Evolutionary conservation across 2,797 vertebrate species (phyloP).

Genomic region (Chlorospingus semifuscus): DNA sequence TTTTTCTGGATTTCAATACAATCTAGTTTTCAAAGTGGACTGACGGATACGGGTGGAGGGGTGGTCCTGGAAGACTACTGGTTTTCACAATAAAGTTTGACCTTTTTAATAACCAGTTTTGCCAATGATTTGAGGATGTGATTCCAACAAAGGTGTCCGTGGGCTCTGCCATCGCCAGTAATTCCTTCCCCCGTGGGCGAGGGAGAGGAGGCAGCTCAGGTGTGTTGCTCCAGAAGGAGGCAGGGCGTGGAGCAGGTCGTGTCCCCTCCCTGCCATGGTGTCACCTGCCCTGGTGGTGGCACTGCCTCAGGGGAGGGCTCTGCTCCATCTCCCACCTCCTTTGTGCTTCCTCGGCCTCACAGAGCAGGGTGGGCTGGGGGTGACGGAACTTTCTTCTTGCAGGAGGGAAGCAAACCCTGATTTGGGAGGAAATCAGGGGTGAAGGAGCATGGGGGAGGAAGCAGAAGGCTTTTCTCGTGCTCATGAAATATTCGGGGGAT

Average conservation of each 20-base stretch:
- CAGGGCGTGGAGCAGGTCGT: neutral
- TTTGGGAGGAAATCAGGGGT: accelerated
- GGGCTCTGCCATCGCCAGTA: conserved; percentile 18
- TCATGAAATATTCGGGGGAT: neutral
- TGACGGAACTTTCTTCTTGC: neutral
- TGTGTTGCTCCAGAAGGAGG: conserved; percentile 3
- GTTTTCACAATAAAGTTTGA: conserved; percentile 68
- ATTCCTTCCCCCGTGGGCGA: neutral
- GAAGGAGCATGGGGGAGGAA: neutral
- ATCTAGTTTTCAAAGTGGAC: conserved; percentile 62
- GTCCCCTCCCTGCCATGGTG: neutral
- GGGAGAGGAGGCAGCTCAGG: conserved; percentile 3
- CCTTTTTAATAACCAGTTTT: conserved; percentile 65
- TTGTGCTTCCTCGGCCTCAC: neutral
- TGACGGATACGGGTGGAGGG: conserved; percentile 51
- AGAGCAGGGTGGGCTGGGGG: accelerated
- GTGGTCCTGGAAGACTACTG: conserved; percentile 64
- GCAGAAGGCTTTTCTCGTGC: neutral
- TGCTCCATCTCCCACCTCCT: neutral
- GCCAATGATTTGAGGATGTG: conserved; percentile 56
- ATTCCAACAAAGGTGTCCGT: neutral
- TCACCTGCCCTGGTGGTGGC: neutral
- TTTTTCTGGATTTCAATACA: conserved; percentile 31
- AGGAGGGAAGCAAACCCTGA: neutral
- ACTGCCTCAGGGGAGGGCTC: neutral